These are phyloP conservation scores for Tenodera sinensis DNA, from an alignment of 2,888 invertebrate genomes.

Conservation along the genomic window DNA sequence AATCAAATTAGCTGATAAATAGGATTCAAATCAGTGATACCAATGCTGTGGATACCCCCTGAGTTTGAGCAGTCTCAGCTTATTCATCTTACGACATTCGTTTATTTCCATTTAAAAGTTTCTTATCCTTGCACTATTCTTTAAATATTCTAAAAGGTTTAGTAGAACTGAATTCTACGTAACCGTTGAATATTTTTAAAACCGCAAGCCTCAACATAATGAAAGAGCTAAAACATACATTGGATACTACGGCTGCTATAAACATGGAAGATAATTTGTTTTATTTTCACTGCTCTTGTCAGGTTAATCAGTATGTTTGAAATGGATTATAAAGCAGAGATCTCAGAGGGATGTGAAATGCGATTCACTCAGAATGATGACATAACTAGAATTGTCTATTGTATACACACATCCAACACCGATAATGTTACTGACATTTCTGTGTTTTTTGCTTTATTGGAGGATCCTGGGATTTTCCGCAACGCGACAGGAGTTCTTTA, in stretches of 20 bases:
- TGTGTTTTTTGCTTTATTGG: not conserved
- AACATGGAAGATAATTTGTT: not conserved
- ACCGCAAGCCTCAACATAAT: not conserved
- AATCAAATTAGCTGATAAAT: no score
- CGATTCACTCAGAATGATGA: not conserved
- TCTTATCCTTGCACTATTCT: no score
- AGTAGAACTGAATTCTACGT: no score
- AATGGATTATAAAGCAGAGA: not conserved
- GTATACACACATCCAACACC: not conserved
- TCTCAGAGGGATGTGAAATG: not conserved
- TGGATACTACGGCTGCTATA: not conserved
- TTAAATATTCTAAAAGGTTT: no score
- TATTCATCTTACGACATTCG: no score
- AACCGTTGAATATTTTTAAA: not conserved
- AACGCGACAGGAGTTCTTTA: no score
- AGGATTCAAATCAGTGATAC: no score
- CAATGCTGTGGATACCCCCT: no score
- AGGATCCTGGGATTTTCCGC: no score
- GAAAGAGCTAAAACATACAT: not conserved
- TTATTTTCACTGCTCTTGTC: not conserved
- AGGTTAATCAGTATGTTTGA: not conserved
- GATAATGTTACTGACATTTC: not conserved
- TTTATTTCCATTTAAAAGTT: no score
- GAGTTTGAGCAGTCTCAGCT: no score
- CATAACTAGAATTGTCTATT: not conserved